Evolutionary conservation across 1,140 invertebrate genomes (phyloP), one percentile per base, ranked within the genome.

Genomic region (Diorhabda sublineata): DNA sequence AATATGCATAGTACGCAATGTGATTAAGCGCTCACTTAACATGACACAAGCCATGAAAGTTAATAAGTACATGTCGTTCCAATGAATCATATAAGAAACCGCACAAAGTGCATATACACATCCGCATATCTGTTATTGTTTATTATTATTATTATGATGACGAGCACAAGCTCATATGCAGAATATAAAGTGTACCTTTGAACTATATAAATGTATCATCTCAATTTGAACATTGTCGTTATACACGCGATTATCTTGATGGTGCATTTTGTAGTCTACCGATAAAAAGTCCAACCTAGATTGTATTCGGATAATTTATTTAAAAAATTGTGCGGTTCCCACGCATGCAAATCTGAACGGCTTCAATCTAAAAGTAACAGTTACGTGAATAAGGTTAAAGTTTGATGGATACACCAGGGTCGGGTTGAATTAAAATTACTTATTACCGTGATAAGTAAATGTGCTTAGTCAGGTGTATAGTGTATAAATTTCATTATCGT

Each of bases 251-350:
- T 69, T 45, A 69, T 69, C 68, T 69, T 65, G 68, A 69, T 69
- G 66, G 68, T 58, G 58, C n/a, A 52, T 52, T 64, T 61, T 69
- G 68, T 69, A 52, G 45, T 47, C 5, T 69, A 45, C 68, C 68
- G 68, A 69, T 69, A 69, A 69, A 65, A 52, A 65, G 68, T 59
- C 68, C 64, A 69, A 69, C 68, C 68, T 61, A 69, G 68, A 69
- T 69, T 61, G 47, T 52, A 66, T 69, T 69, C n/a, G 60, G 68
- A 69, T 69, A 69, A 64, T 42, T 42, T 60, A 62, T 62, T 57
- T 47, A 60, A 66, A 66, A 65, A 69, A 66, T 64, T 66, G 68
- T 64, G 66, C 66, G 64, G 58, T 69, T 69, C 68, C 64, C 68
- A 69, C 68, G 68, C 52, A 43, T 68, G 61, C 58, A 59, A 26